A percentile compares a stretch with the other conserved stretches of the same genome.
Conservation (phyloP, 2,888 invertebrate genomes). For the Dryocosmus kuriphilus region DNA sequence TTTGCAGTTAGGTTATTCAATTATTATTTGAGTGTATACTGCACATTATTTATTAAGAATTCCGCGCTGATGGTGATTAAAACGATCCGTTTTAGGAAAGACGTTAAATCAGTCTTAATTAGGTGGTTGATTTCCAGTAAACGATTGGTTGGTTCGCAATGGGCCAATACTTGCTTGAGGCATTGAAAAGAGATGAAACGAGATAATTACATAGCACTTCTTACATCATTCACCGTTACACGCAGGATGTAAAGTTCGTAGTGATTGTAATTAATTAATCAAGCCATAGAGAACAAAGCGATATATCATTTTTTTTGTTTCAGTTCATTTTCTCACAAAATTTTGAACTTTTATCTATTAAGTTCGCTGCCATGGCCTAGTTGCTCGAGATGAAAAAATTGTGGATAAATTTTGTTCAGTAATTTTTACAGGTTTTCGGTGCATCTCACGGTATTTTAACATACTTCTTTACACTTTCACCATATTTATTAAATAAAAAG, state of each 20-base stretch:
- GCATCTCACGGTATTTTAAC: background rate
- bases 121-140: constrained; percentile 34
- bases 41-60: constrained; percentile 2
- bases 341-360: too few species aligned
- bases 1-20: background rate
- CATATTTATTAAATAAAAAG: background rate
- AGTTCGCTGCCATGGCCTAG: too few species aligned
- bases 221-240: constrained; percentile 33
- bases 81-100: constrained; percentile 25
- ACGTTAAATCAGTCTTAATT: constrained; percentile 31
- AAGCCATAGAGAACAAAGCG: background rate
- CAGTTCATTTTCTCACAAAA: too few species aligned
- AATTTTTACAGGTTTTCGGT: background rate
- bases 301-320: too few species aligned
- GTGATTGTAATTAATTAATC: constrained; percentile 35
- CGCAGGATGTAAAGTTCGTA: constrained; percentile 24
- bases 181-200: constrained; percentile 39
- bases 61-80: background rate
- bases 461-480: constrained; percentile 5
- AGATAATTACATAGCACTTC: constrained; percentile 27
- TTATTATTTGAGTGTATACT: background rate
- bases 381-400: too few species aligned
- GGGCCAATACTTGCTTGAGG: constrained; percentile 31
- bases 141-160: constrained; percentile 34
- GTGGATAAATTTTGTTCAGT: too few species aligned